phyloP scores from a whole-genome alignment of 1,140 invertebrate genomes.

The Solenopsis invicta region DNA sequence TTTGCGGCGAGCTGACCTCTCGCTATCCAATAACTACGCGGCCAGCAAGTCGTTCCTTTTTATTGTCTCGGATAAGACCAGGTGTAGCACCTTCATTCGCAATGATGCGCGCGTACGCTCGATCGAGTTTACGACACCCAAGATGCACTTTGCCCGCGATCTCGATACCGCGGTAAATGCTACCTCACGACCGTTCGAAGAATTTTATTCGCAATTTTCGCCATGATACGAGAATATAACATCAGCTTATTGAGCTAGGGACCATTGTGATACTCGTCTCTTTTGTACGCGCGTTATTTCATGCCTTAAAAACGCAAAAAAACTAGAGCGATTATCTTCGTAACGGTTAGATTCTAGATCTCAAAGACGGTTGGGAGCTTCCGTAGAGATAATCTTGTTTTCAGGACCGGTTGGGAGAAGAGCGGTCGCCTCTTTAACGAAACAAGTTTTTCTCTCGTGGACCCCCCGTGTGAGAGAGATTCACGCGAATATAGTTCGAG shows the following conservation, averaged over 20 bases:
- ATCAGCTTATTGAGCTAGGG: constrained; percentile 18
- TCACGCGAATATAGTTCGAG: constrained; percentile 18
- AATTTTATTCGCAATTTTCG: constrained; percentile 40
- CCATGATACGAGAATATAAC: constrained; percentile 1
- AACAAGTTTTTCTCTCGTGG: constrained; percentile 65
- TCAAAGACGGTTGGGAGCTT: constrained; percentile 53
- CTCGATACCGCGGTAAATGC: constrained; percentile 26
- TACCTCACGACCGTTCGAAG: background rate
- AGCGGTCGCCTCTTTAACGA: constrained; percentile 42
- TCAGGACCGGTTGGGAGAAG: constrained; percentile 7
- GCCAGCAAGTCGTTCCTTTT: constrained; percentile 72
- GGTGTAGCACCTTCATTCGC: constrained; percentile 73
- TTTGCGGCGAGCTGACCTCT: constrained; percentile 77
- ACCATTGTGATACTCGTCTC: background rate
- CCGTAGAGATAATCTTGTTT: constrained; percentile 18
- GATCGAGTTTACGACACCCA: constrained; percentile 65
- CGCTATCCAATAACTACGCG: constrained; percentile 73
- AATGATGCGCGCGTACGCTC: constrained; percentile 63
- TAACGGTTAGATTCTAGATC: constrained; percentile 11
- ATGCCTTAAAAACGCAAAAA: background rate
- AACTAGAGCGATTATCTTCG: background rate
- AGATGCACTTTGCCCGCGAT: constrained; percentile 60
- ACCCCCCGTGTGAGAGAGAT: constrained; percentile 67
- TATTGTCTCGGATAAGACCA: constrained; percentile 74
- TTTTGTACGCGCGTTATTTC: background rate